phyloP scores from a whole-genome alignment of 2,888 invertebrate genomes.

The Cerastis rubricosa region DNA sequence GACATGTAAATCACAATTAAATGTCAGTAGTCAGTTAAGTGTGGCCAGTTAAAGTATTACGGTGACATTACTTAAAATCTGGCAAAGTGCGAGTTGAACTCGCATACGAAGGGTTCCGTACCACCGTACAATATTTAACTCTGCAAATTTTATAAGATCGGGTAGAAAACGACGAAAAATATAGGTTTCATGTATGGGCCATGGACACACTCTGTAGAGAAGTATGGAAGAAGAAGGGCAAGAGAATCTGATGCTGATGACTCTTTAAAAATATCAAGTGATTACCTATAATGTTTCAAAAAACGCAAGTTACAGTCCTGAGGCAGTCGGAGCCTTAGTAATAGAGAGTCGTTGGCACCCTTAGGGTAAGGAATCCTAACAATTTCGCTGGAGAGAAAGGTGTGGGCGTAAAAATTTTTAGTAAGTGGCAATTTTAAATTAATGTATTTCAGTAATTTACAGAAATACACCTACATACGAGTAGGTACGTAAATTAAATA shows the following conservation, averaged over 20 bases:
- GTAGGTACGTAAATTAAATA: no score
- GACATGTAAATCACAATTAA: slow-evolving; percentile 62
- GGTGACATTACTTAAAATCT: slow-evolving; percentile 56
- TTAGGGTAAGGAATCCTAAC: no score
- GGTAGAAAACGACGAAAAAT: not conserved
- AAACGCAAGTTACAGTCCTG: not conserved
- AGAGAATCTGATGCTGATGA: no score
- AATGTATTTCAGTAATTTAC: not conserved
- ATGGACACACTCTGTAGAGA: no score
- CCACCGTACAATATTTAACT: not conserved
- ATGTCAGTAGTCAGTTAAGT: slow-evolving; percentile 61
- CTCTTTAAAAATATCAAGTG: not conserved
- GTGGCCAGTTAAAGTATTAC: slow-evolving; percentile 38
- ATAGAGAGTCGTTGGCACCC: not conserved
- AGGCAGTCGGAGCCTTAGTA: not conserved
- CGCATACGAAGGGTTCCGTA: no score
- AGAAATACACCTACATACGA: not conserved
- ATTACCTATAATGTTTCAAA: not conserved
- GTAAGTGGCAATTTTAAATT: slow-evolving; percentile 4
- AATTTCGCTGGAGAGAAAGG: no score
- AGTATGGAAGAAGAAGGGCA: no score
- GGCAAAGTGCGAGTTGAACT: not conserved
- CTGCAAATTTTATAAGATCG: not conserved
- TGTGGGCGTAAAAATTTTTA: slow-evolving; percentile 7
- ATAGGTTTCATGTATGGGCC: not conserved